phyloP scores from a whole-genome alignment of 2,888 invertebrate species.

The Drosophila neotestacea region DNA sequence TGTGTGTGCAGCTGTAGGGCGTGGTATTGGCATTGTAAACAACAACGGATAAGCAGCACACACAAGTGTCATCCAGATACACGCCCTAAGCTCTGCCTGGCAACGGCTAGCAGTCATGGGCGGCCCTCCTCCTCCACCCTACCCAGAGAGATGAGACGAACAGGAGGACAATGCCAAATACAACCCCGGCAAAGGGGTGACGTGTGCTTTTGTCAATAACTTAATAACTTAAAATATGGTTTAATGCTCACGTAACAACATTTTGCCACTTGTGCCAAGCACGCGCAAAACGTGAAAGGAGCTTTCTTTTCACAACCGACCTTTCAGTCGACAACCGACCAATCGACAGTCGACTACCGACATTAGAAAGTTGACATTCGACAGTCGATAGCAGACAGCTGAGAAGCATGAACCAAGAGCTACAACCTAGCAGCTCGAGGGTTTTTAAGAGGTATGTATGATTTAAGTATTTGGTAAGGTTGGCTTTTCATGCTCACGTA shows the following conservation, averaged over 20 bases:
- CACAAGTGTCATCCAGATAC: slow-evolving; percentile 72
- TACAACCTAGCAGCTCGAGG: slow-evolving; percentile 37
- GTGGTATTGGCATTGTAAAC: slow-evolving; percentile 77
- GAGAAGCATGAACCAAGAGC: slow-evolving; percentile 37
- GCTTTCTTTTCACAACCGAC: slow-evolving; percentile 17
- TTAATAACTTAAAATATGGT: slow-evolving; percentile 82
- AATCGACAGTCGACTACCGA: slow-evolving; percentile 13
- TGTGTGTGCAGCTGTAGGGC: slow-evolving; percentile 54
- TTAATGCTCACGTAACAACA: slow-evolving; percentile 79
- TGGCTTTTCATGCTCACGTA: slow-evolving; percentile 10
- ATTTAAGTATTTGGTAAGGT: slow-evolving; percentile 5
- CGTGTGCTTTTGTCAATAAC: slow-evolving; percentile 80
- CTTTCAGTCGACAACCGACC: slow-evolving; percentile 23
- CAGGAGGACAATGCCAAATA: slow-evolving; percentile 11
- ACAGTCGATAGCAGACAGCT: slow-evolving; percentile 19
- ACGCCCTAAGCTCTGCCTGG: slow-evolving; percentile 46
- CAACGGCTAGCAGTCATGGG: slow-evolving; percentile 50
- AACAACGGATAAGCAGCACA: slow-evolving; percentile 77
- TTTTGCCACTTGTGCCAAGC: slow-evolving; percentile 78
- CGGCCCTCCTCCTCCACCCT: slow-evolving; percentile 1
- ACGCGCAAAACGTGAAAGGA: slow-evolving; percentile 44
- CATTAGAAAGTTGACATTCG: slow-evolving; percentile 8
- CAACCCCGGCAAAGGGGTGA: slow-evolving; percentile 58
- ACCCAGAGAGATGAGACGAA: slow-evolving; percentile 2
- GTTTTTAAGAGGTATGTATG: slow-evolving; percentile 12